These are phyloP conservation scores for Lissonota sp. DNA, from an alignment of 2,888 invertebrate species.

Conservation along the genomic window DNA sequence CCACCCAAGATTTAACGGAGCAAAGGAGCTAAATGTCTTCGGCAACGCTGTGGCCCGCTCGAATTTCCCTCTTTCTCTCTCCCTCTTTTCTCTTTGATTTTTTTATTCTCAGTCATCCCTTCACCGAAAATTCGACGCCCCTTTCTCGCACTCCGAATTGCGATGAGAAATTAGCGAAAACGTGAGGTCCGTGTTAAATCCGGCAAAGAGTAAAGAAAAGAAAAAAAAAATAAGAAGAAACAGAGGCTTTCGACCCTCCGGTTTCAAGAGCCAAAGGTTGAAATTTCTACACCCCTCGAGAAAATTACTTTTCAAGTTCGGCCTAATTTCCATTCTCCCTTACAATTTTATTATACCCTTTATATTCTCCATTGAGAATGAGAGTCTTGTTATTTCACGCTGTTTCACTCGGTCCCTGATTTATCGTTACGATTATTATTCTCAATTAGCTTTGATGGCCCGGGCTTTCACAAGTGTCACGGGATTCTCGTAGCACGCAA, in stretches of 20 bases:
- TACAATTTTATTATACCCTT: slow-evolving; percentile 8
- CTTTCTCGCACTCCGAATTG: slow-evolving; percentile 40
- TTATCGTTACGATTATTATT: slow-evolving; percentile 25
- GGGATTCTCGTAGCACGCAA: slow-evolving; percentile 22
- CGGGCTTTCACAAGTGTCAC: slow-evolving; percentile 24
- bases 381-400: neutral
- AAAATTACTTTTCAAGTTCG: slow-evolving; percentile 29
- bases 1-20: slow-evolving; percentile 70
- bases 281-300: slow-evolving; percentile 1
- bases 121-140: slow-evolving; percentile 17
- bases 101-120: slow-evolving; percentile 22
- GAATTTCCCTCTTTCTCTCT: slow-evolving; percentile 27
- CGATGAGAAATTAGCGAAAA: slow-evolving; percentile 51
- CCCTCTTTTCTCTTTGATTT: slow-evolving; percentile 13
- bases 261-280: neutral
- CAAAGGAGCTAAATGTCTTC: slow-evolving; percentile 74
- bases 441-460: slow-evolving; percentile 20
- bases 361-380: slow-evolving; percentile 1
- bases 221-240: slow-evolving; percentile 1
- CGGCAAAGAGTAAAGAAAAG: neutral
- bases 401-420: slow-evolving; percentile 28
- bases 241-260: neutral
- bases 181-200: neutral
- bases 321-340: neutral
- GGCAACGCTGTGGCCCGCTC: slow-evolving; percentile 56